Base-by-base conservation (phyloP, 2,888 invertebrate genomes). In the Dysmachus trigonus region DNA sequence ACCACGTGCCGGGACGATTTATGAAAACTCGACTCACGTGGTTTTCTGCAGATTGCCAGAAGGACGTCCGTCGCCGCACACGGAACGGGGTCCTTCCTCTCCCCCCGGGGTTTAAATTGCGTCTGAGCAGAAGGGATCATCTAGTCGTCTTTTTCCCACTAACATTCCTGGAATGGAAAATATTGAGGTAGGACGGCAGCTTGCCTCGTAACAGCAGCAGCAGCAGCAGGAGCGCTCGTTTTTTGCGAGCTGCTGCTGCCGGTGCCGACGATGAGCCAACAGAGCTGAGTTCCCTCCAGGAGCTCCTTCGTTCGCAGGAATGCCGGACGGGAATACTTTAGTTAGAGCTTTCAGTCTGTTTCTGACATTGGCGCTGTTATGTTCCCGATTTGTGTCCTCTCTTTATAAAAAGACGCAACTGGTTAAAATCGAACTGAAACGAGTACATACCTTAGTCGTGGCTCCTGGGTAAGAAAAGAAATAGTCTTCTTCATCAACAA, bases 1-100 rank as follows among this genome's bases (percentile, higher is more conserved):
- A 83, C 83, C 83, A 83, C 83, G 83, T 83, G 83, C 83, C 83
- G 33, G 81, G 72, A 72, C 83, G 51, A 85, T 85, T 73, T 85
- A 85, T 73, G 47, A 85, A 85, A 85, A 85, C 72, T 85, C 51
- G 22, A 41, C 74, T 74, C 85, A 85, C 85, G 85, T 85, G 85
- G 85, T 85, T 85, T 77, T 74, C 74, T 74, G 47, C 35, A 51
- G 51, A 31, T 85, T 85, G 76, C 74, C 76, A 85, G 74, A 85
- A 85, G 74, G 85, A 62, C 62, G 62, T 62, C 27, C 62, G 74
- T 51, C 27, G 74, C 74, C 27, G 71, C 51, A 71, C 71, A 83
- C n/a, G 22, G 83, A 72, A 72, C n/a, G n/a, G n/a, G n/a, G n/a
- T n/a, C n/a, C n/a, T n/a, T n/a, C n/a, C n/a, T n/a, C n/a, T n/a